Conservation (phyloP, 1,140 invertebrate species). For the Rhynchophorus ferrugineus region DNA sequence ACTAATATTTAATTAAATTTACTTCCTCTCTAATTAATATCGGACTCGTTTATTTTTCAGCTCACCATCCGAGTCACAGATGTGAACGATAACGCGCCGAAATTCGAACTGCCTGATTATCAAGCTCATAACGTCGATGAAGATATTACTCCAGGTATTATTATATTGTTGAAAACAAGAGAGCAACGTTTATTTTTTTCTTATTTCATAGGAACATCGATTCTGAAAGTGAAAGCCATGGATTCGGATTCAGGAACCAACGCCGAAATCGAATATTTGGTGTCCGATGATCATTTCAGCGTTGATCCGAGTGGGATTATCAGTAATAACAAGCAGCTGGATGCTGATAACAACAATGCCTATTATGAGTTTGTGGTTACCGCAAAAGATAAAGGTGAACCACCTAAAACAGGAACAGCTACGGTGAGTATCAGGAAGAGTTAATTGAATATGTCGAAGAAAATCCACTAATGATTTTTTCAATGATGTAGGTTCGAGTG, state of each 20-base stretch:
- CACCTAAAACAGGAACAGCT: constrained; percentile 82
- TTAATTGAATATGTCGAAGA: background rate
- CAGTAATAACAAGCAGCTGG: constrained; percentile 85
- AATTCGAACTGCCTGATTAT: constrained; percentile 91
- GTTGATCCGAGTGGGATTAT: constrained; percentile 88
- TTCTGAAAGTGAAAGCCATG: constrained; percentile 86
- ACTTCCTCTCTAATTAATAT: background rate
- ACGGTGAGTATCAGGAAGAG: constrained; percentile 46
- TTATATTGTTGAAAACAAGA: background rate
- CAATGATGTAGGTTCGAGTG: constrained; percentile 53
- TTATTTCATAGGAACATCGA: constrained; percentile 61
- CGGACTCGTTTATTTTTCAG: constrained; percentile 54
- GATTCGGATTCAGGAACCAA: constrained; percentile 88
- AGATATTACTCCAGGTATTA: constrained; percentile 69
- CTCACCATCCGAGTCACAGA: constrained; percentile 86
- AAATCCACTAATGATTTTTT: background rate
- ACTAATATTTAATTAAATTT: background rate
- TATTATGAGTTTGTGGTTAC: constrained; percentile 91
- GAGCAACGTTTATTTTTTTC: background rate
- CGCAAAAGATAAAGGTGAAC: constrained; percentile 88
- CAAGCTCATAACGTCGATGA: constrained; percentile 93
- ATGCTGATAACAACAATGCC: constrained; percentile 94
- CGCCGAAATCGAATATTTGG: constrained; percentile 87
- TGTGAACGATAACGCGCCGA: constrained; percentile 90
- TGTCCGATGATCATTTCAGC: constrained; percentile 85